Percentiles rank a stretch among this genome's conserved stretches.
These are phyloP conservation scores for Dicyrtomina minuta DNA, from an alignment of 2,888 invertebrate species.

Conservation along the genomic window DNA sequence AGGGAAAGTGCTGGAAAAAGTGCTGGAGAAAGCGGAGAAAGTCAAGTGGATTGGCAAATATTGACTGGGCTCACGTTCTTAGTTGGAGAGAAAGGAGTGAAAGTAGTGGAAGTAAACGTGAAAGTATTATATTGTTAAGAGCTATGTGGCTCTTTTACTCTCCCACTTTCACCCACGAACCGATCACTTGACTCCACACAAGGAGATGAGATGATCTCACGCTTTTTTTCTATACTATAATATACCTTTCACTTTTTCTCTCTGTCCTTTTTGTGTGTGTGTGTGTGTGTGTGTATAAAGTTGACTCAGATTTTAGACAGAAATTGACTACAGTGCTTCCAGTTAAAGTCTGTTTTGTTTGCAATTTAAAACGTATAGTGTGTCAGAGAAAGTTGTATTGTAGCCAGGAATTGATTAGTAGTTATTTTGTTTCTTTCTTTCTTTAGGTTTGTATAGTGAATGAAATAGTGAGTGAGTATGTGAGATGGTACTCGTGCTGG, in stretches of 20 bases:
- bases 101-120: slow-evolving; percentile 3
- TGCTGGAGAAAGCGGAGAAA: slow-evolving; percentile 5
- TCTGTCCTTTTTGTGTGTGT: background rate
- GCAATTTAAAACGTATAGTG: no score
- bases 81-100: background rate
- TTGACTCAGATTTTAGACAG: no score
- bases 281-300: background rate
- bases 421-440: no score
- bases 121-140: background rate
- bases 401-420: no score
- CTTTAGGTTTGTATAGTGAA: no score
- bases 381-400: no score
- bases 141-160: background rate
- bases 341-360: no score
- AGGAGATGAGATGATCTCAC: background rate
- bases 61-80: slow-evolving; percentile 6
- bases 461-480: no score
- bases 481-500: no score
- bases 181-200: background rate
- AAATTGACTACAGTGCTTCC: no score
- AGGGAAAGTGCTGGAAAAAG: no score
- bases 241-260: background rate
- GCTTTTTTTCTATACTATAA: no score
- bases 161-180: background rate
- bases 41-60: slow-evolving; percentile 1